phyloP scores from a whole-genome alignment of 2,888 invertebrate species.

The Aleiodes leptofemur region DNA sequence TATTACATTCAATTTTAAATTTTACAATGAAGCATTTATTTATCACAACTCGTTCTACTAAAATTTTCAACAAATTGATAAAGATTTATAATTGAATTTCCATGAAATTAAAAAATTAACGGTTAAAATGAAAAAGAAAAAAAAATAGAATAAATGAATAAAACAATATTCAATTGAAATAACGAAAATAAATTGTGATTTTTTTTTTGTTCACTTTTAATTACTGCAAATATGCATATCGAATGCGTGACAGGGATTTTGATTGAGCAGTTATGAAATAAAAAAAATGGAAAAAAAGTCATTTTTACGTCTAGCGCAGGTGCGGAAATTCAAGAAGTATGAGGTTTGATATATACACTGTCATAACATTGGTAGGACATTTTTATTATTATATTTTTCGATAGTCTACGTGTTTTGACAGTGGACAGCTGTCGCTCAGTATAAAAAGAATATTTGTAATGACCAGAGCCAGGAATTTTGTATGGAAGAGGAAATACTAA shows the following conservation, averaged over 20 bases:
- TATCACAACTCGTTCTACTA: not conserved
- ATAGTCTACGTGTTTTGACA: slow-evolving; percentile 1
- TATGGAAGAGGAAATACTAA: too few relatives aligned
- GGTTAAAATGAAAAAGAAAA: not conserved
- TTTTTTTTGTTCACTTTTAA: not conserved
- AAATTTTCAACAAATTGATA: slow-evolving; percentile 18
- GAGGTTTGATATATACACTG: slow-evolving; percentile 13
- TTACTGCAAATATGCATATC: slow-evolving; percentile 11
- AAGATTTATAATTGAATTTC: not conserved
- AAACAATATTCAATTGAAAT: not conserved
- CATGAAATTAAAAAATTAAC: slow-evolving; percentile 10
- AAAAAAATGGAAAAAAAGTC: not conserved
- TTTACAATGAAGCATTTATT: not conserved
- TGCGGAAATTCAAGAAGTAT: slow-evolving; percentile 22
- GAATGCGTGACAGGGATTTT: slow-evolving; percentile 10
- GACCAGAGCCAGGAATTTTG: too few relatives aligned
- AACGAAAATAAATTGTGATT: not conserved
- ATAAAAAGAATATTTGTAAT: not conserved
- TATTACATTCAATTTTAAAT: slow-evolving; percentile 8
- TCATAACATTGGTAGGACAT: not conserved
- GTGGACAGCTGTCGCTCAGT: slow-evolving; percentile 20
- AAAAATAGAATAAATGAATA: not conserved
- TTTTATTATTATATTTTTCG: slow-evolving; percentile 10
- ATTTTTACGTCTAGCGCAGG: slow-evolving; percentile 2
- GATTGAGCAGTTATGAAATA: not conserved